A percentile compares a stretch with the other conserved stretches of the same genome.
These are phyloP conservation scores for Digitonthophagus gazella DNA, from an alignment of 2,888 invertebrate genomes.

Conservation along the genomic window DNA sequence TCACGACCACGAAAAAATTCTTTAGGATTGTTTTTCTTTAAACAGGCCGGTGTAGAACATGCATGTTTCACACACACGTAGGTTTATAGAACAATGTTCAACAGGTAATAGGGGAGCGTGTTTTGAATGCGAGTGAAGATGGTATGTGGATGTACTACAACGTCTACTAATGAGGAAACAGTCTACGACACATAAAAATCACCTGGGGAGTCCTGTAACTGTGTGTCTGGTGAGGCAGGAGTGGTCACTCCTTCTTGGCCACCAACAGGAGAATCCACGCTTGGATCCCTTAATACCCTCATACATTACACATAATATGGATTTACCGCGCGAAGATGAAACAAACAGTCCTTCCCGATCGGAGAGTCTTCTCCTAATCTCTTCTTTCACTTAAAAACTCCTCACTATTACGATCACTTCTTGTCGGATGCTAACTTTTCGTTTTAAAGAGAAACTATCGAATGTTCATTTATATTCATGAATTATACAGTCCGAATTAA, in stretches of 20 bases:
- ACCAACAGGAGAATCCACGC: constrained; percentile 47
- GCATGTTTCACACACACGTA: not conserved
- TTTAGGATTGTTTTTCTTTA: constrained; percentile 18
- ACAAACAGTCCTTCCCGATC: not conserved
- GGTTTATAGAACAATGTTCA: constrained; percentile 12
- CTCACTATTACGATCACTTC: not conserved
- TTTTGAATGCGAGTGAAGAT: not conserved
- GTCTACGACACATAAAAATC: constrained; percentile 41
- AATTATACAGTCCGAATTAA: not conserved
- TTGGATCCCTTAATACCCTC: constrained; percentile 39
- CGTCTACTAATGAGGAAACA: constrained; percentile 21
- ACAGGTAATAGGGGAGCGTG: not conserved
- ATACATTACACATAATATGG: constrained; percentile 32
- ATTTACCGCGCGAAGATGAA: not conserved
- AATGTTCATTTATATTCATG: too few relatives aligned
- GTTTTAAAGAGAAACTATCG: not conserved
- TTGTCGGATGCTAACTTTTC: not conserved
- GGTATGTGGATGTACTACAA: constrained; percentile 12
- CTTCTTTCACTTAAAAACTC: not conserved
- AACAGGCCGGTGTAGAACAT: not conserved
- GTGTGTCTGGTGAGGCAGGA: constrained; percentile 42
- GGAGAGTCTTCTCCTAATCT: too few relatives aligned
- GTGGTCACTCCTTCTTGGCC: constrained; percentile 46
- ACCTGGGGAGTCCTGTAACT: constrained; percentile 45
- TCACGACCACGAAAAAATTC: constrained; percentile 29